phyloP scores from a whole-genome alignment of 2,888 invertebrate species.

The Caenorhabditis sp. region DNA sequence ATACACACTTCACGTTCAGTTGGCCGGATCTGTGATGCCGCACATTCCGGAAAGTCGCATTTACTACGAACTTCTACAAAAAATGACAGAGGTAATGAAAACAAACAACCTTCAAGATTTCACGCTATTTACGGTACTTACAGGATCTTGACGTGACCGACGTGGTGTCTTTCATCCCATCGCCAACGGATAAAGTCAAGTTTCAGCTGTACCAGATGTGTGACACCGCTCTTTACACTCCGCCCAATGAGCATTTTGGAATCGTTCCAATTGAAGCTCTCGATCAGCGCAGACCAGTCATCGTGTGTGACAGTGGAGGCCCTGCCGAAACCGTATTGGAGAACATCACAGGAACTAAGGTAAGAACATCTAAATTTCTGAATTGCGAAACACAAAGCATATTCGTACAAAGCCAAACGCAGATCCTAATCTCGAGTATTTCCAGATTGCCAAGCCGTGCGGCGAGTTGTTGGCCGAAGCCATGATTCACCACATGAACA shows the following conservation, averaged over 20 bases:
- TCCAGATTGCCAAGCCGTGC: constrained; percentile 73
- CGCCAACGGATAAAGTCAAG: constrained; percentile 80
- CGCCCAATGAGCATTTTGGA: constrained; percentile 97
- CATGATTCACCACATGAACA: constrained; percentile 76
- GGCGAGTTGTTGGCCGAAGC: constrained; percentile 75
- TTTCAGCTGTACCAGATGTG: constrained; percentile 79
- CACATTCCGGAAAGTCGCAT: constrained; percentile 80
- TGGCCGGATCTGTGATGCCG: constrained; percentile 80
- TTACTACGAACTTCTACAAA: constrained; percentile 80
- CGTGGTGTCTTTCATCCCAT: constrained; percentile 80
- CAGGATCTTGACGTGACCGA: constrained; percentile 75
- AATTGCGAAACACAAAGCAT: too few relatives aligned
- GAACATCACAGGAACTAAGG: constrained; percentile 80
- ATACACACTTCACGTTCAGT: constrained; percentile 66
- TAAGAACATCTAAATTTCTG: too few relatives aligned
- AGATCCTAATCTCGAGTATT: constrained; percentile 15
- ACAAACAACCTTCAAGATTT: not conserved
- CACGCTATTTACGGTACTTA: constrained; percentile 6
- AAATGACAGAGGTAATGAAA: constrained; percentile 74
- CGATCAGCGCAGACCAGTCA: constrained; percentile 92
- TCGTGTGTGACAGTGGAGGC: constrained; percentile 95
- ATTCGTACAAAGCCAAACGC: too few relatives aligned
- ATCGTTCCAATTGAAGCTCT: constrained; percentile 99
- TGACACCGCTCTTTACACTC: constrained; percentile 87
- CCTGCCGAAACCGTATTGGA: constrained; percentile 90